Evolutionary conservation across 2,113 vertebrate species (phyloP), one percentile per base, ranked within the genome.

Genomic region (Dipodomys merriami): DNA sequence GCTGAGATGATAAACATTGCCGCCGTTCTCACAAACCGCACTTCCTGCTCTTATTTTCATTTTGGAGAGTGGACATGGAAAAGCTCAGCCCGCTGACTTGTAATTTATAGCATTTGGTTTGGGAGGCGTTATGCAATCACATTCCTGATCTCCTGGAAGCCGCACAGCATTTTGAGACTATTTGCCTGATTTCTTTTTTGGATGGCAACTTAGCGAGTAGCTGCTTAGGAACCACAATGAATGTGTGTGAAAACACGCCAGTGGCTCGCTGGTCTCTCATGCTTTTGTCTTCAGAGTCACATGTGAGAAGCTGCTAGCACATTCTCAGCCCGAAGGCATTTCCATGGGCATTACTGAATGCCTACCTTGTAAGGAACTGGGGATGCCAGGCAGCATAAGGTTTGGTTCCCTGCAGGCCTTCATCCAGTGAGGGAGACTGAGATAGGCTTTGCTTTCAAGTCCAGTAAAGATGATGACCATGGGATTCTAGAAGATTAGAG

Each of bases 41-140:
- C 64, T 93, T 96, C 93, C 91, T 84, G 95, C 86, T 35, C 92
- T 76, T 91, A 30, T 87, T 95, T 95, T 93, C 85, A 10, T 80
- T 93, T 78, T 76, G 78, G 62, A 93, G 86, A 83, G 81, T 83
- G n/a, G 67, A 84, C n/a, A 4, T 82, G 73, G 92, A 90, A 80
- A 87, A 68, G 91, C 71, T 87, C 64, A 23, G 65, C 71, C 94
- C 2, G 25, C 87, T 30, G 91, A 62, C 79, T 72, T 68, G 67
- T 91, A 46, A 88, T 94, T 91, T 76, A 68, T 11, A 83, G 88
- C 79, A 16, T 64, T 90, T 57, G 73, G 84, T 73, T 92, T 81
- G 23, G 83, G 64, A 74, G 86, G 81, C 15, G 27, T 94, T 94
- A 72, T 0, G 23, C 78, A 85, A 30, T 87, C 35, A 0, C 73